phyloP scores from a whole-genome alignment of 2,113 vertebrate genomes.

The Bettongia penicillata region DNA sequence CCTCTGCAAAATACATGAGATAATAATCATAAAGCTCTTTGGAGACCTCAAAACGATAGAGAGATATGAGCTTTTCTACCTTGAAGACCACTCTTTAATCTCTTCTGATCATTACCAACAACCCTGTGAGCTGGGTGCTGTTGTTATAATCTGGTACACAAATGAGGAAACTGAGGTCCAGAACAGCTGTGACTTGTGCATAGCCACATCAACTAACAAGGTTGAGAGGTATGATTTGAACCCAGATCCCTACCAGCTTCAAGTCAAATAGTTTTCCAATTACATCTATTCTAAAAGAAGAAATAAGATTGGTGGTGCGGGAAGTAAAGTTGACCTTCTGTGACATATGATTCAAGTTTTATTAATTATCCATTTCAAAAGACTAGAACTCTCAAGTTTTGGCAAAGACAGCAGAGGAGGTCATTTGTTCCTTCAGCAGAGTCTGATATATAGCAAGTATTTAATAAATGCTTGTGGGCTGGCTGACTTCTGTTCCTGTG shows the following conservation, averaged over 20 bases:
- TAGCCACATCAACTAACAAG: too few species aligned
- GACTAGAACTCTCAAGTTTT: not conserved
- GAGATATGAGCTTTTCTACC: not conserved
- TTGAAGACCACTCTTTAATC: not conserved
- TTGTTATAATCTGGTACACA: not conserved
- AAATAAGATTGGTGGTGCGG: not conserved
- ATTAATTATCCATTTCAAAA: slow-evolving; percentile 17
- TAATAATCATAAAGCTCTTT: not conserved
- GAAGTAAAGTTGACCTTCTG: not conserved
- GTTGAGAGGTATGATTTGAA: not conserved
- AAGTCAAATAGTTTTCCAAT: not conserved
- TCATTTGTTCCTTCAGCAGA: not conserved
- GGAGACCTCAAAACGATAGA: not conserved
- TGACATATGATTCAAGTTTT: not conserved
- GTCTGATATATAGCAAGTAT: too few species aligned
- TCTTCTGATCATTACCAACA: not conserved
- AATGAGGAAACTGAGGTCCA: not conserved
- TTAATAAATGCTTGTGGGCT: not conserved
- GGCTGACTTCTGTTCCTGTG: not conserved
- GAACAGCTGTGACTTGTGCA: too few species aligned
- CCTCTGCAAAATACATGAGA: not conserved
- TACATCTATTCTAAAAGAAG: not conserved
- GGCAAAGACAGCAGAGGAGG: not conserved
- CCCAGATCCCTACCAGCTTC: not conserved
- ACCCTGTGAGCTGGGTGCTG: not conserved